Base-by-base conservation (phyloP, 1,140 invertebrate species). In the Panonychus citri region DNA sequence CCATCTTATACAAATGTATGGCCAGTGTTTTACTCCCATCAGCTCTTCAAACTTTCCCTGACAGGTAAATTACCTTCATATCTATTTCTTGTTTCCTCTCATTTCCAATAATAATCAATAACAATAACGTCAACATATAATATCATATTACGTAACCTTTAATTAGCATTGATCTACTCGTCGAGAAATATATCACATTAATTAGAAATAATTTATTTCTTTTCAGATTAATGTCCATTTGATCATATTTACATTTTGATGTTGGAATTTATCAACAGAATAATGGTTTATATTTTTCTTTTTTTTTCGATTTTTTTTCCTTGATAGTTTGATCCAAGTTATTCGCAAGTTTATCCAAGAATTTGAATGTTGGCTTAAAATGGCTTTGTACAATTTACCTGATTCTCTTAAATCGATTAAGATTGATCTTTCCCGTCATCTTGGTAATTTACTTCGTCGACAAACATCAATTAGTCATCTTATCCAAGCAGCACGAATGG, bases 401-500 rank as follows among this genome's bases (percentile, higher is more conserved):
- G 71, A 74, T 19, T 67, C 69, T 55, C 68, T 77, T 62, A 63
- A 70, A 24, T 68, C 70, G 57, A 64, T 72, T 25, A 78, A 76
- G 66, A 64, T 75, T 58, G 62, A 64, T 76, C 71, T 67, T 69
- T 62, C 68, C 61, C 60, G 69, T 66, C 57, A 70, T 46, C 73
- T 78, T 63, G 70, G 73, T 24, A 73, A 76, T 61, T 74, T 75
- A 43, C 63, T 79, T 28, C 64, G 74, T 4, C 66, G 77, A 28
- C 75, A 77, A 65, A 77, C 75, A 15, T 76, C 74, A 3, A 64
- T 79, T 5, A 77, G 77, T 61, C 77, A 79, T 64, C 64, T 79
- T 62, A 74, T 75, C 34, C 75, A 77, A 64, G 75, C 77, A 34
- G 73, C 75, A 8, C 64, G 75, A 21, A 73, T 74, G 59, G 74